A percentile compares a stretch with the other conserved stretches of the same genome.
phyloP scores from a whole-genome alignment of 2,797 vertebrate genomes.

The Crocodylus rhombifer region DNA sequence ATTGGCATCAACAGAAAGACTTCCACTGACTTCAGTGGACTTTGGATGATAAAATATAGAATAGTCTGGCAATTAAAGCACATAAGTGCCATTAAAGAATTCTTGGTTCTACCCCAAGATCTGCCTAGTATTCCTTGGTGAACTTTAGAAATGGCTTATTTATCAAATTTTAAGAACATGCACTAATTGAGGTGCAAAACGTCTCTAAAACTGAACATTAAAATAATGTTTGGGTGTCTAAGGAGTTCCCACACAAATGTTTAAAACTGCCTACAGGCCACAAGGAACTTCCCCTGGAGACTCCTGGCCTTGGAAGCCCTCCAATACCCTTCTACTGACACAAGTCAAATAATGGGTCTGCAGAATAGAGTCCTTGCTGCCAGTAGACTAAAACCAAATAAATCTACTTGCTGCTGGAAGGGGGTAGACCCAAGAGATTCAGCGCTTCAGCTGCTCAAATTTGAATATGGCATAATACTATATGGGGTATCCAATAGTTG shows the following conservation, averaged over 20 bases:
- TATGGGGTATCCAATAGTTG: neutral
- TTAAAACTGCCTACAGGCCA: neutral
- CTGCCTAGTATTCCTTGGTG: neutral
- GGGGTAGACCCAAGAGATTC: neutral
- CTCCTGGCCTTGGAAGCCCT: neutral
- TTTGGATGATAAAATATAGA: neutral
- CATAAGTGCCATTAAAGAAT: neutral
- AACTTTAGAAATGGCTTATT: neutral
- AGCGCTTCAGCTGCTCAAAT: neutral
- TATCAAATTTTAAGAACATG: no score
- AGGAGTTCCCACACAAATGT: neutral
- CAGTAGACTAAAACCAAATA: neutral
- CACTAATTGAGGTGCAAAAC: no score
- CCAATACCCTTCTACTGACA: neutral
- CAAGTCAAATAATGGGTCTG: neutral
- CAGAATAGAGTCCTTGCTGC: neutral
- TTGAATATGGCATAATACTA: neutral
- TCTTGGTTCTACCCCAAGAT: neutral
- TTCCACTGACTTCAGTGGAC: neutral
- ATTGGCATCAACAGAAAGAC: neutral
- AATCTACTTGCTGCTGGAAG: neutral
- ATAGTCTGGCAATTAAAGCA: neutral
- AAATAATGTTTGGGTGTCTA: neutral
- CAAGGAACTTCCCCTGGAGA: no score
- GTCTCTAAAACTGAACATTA: neutral